A percentile compares a stretch with the other conserved stretches of the same genome.
Conservation (phyloP, 2,113 vertebrate genomes). For the Balaeniceps rex region DNA sequence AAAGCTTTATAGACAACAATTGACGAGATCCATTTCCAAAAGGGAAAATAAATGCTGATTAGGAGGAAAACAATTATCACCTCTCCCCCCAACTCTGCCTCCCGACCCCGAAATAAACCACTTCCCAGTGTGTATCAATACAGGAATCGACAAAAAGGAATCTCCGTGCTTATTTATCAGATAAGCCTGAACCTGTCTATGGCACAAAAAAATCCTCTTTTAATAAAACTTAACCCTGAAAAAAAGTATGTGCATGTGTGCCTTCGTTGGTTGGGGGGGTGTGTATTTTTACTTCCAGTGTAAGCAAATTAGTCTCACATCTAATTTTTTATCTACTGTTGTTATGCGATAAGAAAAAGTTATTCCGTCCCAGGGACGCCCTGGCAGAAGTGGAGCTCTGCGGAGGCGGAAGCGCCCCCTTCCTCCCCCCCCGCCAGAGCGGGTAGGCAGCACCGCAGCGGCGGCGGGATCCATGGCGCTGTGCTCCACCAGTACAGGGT, state of each 20-base stretch:
- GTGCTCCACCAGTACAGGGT: neutral
- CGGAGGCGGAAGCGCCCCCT: neutral
- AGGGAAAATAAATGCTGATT: neutral
- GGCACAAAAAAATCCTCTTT: neutral
- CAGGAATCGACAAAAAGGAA: neutral
- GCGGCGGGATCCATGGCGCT: neutral
- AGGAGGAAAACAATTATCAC: neutral
- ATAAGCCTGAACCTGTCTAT: neutral
- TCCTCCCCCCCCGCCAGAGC: neutral
- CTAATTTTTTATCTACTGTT: neutral
- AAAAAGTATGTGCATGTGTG: neutral
- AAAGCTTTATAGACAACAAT: neutral
- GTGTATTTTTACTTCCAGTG: neutral
- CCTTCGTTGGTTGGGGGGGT: neutral
- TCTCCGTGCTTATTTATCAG: neutral
- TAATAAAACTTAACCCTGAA: neutral
- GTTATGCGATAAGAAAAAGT: neutral
- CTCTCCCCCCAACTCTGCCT: neutral
- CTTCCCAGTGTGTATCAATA: neutral
- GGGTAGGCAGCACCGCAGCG: neutral
- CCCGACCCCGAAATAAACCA: neutral
- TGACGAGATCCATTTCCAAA: neutral
- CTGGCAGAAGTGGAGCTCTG: neutral
- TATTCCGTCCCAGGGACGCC: neutral
- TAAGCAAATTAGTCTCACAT: neutral